Evolutionary conservation across 2,797 vertebrate genomes (phyloP), one percentile per base, ranked within the genome.

Genomic region (Danio aesculapii): DNA sequence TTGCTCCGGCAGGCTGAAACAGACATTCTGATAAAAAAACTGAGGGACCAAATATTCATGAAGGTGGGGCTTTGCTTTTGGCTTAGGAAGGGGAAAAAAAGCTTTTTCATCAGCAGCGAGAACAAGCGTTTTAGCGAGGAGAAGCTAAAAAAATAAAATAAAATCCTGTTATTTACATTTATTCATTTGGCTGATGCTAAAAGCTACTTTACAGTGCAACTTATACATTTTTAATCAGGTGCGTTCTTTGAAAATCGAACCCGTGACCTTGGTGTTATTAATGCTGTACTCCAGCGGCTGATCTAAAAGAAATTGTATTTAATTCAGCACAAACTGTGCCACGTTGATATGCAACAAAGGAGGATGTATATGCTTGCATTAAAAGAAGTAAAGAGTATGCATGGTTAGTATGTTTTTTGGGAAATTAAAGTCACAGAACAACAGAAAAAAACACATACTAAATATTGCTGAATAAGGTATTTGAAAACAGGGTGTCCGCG

Each of bases 1-100:
- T 70, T 61, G 30, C 81, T 49, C 77, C 63, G 50, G 63, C 75
- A 59, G 87, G 83, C 89, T 90, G 90, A 92, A 92, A 91, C 90
- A 91, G 88, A 91, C 88, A 90, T 91, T 90, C 84, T 89, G 92
- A 93, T 91, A 30, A 30, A 90, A 90, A 88, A 92, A 88, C 84
- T 85, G 79, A 83, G 85, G 82, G 87, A 74, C 87, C 82, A 86
- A 88, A 89, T 89, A 88, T 91, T 93, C 90, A 88, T 90, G 88
- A 90, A 90, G 82, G 82, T 84, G 85, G 67, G 73, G 68, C 55
- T 76, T 68, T 78, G 81, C 73, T 49, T 11, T 68, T 79, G 64
- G 77, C 71, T 75, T 72, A 68, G 58, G 52, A 47, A 58, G 68
- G 64, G 68, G 64, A 66, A 76, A 30, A 30, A 30, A 66, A 19